Base-by-base conservation (phyloP, 2,888 invertebrate species). In the Stenurella melanura region DNA sequence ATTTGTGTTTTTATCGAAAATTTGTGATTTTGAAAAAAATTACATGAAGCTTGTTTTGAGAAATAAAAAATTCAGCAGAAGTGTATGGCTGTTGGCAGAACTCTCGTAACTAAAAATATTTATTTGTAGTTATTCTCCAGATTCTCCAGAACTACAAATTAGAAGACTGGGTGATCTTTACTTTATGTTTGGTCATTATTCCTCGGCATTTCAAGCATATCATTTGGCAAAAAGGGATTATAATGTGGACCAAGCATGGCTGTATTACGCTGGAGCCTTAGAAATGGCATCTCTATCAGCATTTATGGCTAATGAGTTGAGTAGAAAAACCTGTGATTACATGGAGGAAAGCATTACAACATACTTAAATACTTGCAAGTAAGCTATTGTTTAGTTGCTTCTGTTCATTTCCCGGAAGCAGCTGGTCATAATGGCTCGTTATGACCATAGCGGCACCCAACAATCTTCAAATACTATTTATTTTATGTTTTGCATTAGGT, bases 221-320 rank as follows among this genome's bases (percentile, higher is more conserved):
- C 98, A 99, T 90, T 94, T 96, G 58, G 97, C 98, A n/a, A 99
- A 99, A 90, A 93, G 98, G 71, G 99, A 99, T 89, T 99, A 99
- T 89, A 96, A 96, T 87, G 96, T 96, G 0, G 99, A 99, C 88
- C 96, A 97, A 82, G 99, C 99, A 0, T 98, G 98, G 98, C 92
- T 98, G 34, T 96, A 98, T 89, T 98, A 96, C 89, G 98, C 99
- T 0, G 98, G 98, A 11, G 98, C 99, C 6, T 90, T 98, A 67
- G 98, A 98, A 91, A 98, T 98, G 98, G 98, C 98, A 7, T 96
- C 96, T 12, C 89, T 98, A 34, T 94, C 97, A 73, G 96, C 97
- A 0, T 98, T 97, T 87, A 96, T 98, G 96, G 93, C 95, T 73
- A 94, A 94, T 38, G 96, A 96, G 80, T 92, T 94, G 6, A 93